phyloP scores from a whole-genome alignment of 2,888 invertebrate genomes.

The Amiota mariae region DNA sequence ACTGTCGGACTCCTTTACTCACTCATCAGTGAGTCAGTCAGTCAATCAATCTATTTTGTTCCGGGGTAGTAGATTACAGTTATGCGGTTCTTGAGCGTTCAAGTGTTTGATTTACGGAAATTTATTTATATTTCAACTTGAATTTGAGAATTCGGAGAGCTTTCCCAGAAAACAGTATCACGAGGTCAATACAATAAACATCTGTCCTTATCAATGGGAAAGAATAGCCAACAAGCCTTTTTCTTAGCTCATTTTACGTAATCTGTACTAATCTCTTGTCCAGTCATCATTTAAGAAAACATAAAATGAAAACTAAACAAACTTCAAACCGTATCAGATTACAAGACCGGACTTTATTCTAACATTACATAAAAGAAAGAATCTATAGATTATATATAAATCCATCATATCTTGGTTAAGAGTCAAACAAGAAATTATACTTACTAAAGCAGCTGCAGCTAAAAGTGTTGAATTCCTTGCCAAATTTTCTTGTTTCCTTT shows the following conservation, averaged over 20 bases:
- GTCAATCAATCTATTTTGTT: no score
- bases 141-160: constrained; percentile 41
- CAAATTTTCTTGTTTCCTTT: neutral
- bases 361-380: constrained; percentile 18
- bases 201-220: neutral
- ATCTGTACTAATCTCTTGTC: constrained; percentile 9
- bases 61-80: constrained; percentile 32
- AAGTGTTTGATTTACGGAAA: constrained; percentile 52
- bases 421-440: neutral
- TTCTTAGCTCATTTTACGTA: constrained; percentile 29
- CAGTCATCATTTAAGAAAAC: constrained; percentile 36
- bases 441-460: neutral
- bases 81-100: constrained; percentile 67
- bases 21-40: no score
- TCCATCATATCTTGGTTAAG: neutral
- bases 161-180: constrained; percentile 60
- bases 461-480: constrained; percentile 22
- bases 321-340: constrained; percentile 40
- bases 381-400: neutral
- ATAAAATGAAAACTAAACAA: constrained; percentile 48
- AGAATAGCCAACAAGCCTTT: constrained; percentile 46
- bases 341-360: constrained; percentile 22
- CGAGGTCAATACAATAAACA: constrained; percentile 37
- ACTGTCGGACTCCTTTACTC: no score
- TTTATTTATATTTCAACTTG: constrained; percentile 26